phyloP scores from a whole-genome alignment of 2,113 vertebrate species.

The Notarius quadriscutis region DNA sequence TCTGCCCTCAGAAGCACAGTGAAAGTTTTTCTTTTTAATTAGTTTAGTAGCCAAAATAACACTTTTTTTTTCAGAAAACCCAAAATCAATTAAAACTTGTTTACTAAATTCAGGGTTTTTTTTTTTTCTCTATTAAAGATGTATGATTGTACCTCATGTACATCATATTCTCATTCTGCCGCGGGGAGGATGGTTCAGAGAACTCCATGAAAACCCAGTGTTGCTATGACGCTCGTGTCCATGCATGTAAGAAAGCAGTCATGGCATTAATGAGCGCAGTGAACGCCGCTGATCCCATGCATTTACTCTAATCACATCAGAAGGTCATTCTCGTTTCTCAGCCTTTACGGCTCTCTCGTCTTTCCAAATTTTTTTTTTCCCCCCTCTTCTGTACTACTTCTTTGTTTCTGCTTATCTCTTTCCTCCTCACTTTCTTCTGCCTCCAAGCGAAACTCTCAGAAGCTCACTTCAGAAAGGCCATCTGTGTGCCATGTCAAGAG shows the following conservation, averaged over 20 bases:
- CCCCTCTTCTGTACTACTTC: background rate
- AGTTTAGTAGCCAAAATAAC: background rate
- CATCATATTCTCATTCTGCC: no score
- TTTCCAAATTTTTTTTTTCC: background rate
- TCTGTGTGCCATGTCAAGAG: background rate
- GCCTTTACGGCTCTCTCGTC: background rate
- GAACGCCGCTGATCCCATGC: background rate
- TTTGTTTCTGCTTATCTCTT: background rate
- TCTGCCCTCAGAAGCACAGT: no score
- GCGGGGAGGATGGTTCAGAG: no score
- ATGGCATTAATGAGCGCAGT: background rate
- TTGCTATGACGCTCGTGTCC: no score
- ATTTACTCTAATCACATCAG: background rate
- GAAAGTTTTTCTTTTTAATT: no score
- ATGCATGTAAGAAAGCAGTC: background rate
- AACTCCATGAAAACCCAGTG: no score
- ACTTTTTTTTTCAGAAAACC: no score
- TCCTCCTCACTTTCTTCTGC: background rate
- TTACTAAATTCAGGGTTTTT: no score
- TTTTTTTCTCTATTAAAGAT: no score
- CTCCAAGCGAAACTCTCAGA: background rate
- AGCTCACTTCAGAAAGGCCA: constrained; percentile 9
- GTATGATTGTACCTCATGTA: no score
- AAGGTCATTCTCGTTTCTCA: background rate
- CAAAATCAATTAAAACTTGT: no score